Conservation (phyloP, 1,140 invertebrate species). For the Plectrocnemia conspersa region DNA sequence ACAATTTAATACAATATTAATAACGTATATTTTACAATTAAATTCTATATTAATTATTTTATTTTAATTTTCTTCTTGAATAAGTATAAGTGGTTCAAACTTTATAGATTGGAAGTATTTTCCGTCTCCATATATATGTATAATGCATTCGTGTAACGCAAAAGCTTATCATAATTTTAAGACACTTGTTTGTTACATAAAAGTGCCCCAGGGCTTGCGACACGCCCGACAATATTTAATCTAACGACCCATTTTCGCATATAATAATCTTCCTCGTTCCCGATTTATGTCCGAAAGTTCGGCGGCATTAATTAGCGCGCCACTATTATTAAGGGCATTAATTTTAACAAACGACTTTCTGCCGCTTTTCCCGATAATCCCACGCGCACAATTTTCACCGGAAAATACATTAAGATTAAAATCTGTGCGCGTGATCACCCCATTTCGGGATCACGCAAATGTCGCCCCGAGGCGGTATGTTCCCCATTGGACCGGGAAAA, state of each 20-base stretch:
- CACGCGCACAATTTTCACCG: constrained; percentile 30
- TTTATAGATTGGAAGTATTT: too few relatives aligned
- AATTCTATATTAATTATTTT: too few relatives aligned
- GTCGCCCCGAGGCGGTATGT: constrained; percentile 5
- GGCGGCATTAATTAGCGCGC: constrained; percentile 18
- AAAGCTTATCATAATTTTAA: too few relatives aligned
- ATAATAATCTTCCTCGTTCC: not conserved
- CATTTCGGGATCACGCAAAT: constrained; percentile 15
- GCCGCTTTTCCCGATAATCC: constrained; percentile 12
- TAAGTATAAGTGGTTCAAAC: too few relatives aligned
- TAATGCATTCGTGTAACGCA: too few relatives aligned
- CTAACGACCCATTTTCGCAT: constrained; percentile 28
- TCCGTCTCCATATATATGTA: too few relatives aligned
- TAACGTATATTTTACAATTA: too few relatives aligned
- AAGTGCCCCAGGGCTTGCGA: too few relatives aligned
- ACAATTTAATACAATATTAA: too few relatives aligned
- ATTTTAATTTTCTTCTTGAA: too few relatives aligned
- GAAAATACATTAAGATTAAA: constrained; percentile 30
- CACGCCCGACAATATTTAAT: constrained; percentile 26
- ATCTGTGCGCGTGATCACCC: constrained; percentile 32
- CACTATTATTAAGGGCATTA: constrained; percentile 20
- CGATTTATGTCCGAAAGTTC: constrained; percentile 1
- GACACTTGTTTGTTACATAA: too few relatives aligned
- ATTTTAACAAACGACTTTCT: constrained; percentile 22
- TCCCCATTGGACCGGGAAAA: too few relatives aligned